Percentiles rank a stretch among this genome's conserved stretches.
Conservation (phyloP, 53 echinoderm and acorn worm species). For the Holothuria scabra region DNA sequence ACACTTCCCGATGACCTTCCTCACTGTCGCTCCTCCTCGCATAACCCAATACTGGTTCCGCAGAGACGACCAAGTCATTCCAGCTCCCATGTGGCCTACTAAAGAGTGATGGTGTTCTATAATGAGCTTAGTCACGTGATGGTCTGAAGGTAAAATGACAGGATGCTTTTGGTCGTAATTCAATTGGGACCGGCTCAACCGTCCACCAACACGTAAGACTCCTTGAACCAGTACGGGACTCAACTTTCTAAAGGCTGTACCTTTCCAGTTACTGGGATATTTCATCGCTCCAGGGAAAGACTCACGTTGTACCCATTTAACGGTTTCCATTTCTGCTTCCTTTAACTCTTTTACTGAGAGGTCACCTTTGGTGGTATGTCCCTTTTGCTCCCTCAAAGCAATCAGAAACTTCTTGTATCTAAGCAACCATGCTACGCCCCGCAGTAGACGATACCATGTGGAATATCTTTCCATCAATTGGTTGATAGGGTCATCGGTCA, state of each 20-base stretch:
- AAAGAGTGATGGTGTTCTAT: slow-evolving; percentile 54
- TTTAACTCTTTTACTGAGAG: slow-evolving; percentile 43
- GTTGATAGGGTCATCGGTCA: neutral
- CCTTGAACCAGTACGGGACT: slow-evolving; percentile 54
- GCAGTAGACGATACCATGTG: slow-evolving; percentile 40
- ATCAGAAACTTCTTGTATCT: neutral
- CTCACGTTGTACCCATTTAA: no score
- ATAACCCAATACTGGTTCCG: slow-evolving; percentile 65
- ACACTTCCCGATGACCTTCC: slow-evolving; percentile 53
- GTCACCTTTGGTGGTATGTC: neutral
- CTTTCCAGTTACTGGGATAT: neutral
- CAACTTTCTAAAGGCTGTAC: slow-evolving; percentile 43
- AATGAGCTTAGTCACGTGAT: slow-evolving; percentile 66
- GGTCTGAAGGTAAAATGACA: slow-evolving; percentile 56
- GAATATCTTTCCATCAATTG: slow-evolving; percentile 45
- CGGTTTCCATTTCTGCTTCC: slow-evolving; percentile 9
- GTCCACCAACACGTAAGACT: slow-evolving; percentile 61
- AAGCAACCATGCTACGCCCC: slow-evolving; percentile 53
- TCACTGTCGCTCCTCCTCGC: neutral
- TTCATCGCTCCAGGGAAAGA: neutral
- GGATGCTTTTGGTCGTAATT: slow-evolving; percentile 56
- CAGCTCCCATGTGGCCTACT: no score
- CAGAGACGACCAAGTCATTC: slow-evolving; percentile 57
- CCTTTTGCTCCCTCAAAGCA: neutral
- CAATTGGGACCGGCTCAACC: slow-evolving; percentile 53